These are phyloP conservation scores for Diphyllodes magnificus DNA, from an alignment of 2,113 vertebrate species.

Conservation along the genomic window DNA sequence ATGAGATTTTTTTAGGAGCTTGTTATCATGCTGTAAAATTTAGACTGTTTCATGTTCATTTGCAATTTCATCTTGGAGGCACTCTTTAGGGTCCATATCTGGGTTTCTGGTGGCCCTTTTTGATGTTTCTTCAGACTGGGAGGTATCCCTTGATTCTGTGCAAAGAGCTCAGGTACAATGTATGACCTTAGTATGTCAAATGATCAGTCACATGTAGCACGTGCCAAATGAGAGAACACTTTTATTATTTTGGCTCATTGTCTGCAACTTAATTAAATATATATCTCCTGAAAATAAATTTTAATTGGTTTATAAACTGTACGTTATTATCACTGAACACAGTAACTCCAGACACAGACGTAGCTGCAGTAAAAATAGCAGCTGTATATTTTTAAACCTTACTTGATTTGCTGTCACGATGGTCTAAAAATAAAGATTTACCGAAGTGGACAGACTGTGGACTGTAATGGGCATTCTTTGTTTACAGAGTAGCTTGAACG, in stretches of 20 bases:
- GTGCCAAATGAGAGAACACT: neutral
- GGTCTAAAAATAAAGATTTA: slow-evolving; percentile 46
- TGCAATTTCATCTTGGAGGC: neutral
- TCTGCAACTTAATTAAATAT: neutral
- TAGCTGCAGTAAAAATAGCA: slow-evolving; percentile 10
- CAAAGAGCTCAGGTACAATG: neutral
- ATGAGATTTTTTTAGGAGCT: neutral
- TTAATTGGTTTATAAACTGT: neutral
- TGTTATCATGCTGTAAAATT: neutral
- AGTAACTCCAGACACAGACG: neutral
- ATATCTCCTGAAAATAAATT: neutral
- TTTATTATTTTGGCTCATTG: neutral
- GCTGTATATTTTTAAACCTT: slow-evolving; percentile 42
- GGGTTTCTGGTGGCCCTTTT: neutral
- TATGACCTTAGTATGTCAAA: neutral
- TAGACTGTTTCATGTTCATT: neutral
- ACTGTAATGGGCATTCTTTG: neutral
- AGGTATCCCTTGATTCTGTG: neutral
- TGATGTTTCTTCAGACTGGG: neutral
- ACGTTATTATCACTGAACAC: neutral
- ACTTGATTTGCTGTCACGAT: neutral
- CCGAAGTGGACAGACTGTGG: neutral
- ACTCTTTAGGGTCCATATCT: neutral
- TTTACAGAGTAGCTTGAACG: neutral
- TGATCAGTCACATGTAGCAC: neutral